Base-by-base conservation (phyloP, 2,113 vertebrate species). In the Tretioscincus oriximinensis region DNA sequence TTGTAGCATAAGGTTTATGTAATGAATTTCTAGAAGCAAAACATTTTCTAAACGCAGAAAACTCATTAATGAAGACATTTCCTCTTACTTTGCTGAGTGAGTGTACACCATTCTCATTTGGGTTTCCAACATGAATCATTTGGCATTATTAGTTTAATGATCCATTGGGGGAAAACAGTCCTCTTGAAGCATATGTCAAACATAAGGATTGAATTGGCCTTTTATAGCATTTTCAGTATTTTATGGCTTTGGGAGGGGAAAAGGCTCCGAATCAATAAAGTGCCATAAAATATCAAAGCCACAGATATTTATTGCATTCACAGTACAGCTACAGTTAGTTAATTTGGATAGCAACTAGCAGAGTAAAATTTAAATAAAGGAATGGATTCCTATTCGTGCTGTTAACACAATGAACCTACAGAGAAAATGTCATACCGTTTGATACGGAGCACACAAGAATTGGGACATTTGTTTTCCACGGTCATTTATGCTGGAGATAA, bases 81-180 rank as follows among this genome's bases (percentile, higher is more conserved):
- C 10, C 58, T 28, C 54, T 58, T 58, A 58, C 18, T 73, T 64
- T 69, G 31, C 29, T n/a, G 24, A 60, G 29, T 21, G 28, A 78
- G 65, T 89, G 73, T 75, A 85, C 77, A 86, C 84, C 51, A 85
- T 73, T 68, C 81, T 88, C 73, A 69, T 84, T 82, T 86, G 45
- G 26, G 77, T 35, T 86, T 89, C 79, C 68, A 77, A 8, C 66
- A 81, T 49, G 73, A 84, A 88, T 87, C 49, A 28, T 49, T 70
- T 78, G 18, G 31, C 83, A 76, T 83, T 49, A 76, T 63, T 78
- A 81, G 61, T 26, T 84, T 69, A 83, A 41, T 4, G 35, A 89
- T 61, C 11, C 20, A 78, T 77, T 82, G 65, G 0, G 35, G 35
- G 77, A 82, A 41, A 24, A 65, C 26, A 35, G 66, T 41, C 35